Percentiles rank a stretch among this genome's conserved stretches.
Conservation (phyloP, 2,113 vertebrate genomes). For the Rafetus swinhoei region DNA sequence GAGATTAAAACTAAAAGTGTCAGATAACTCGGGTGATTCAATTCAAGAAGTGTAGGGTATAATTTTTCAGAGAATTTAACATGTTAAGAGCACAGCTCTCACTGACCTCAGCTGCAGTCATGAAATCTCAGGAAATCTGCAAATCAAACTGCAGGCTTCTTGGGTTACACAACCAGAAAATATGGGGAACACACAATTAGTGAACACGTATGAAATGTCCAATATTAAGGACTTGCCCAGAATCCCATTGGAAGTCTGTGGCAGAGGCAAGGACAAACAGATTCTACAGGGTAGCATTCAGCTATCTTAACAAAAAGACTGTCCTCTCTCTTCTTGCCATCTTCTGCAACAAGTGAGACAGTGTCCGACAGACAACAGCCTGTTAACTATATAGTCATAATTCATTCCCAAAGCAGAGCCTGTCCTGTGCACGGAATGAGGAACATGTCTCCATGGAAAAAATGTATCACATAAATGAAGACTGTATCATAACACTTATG, state of each 20-base stretch:
- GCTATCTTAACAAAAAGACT: background rate
- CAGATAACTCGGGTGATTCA: background rate
- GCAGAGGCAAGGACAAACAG: background rate
- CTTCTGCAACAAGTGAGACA: background rate
- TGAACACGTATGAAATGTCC: background rate
- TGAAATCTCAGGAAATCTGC: background rate
- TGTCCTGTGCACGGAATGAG: background rate
- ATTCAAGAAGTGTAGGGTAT: background rate
- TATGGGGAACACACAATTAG: background rate
- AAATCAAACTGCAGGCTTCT: background rate
- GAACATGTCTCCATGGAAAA: background rate
- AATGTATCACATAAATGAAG: background rate
- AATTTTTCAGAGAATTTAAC: background rate
- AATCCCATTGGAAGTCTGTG: background rate
- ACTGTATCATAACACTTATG: background rate
- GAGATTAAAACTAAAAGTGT: background rate
- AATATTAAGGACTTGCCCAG: background rate
- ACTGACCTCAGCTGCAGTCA: background rate
- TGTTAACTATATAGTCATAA: background rate
- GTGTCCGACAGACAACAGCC: background rate
- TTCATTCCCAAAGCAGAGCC: background rate
- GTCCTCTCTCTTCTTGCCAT: background rate
- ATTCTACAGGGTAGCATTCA: background rate
- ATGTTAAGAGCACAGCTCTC: background rate
- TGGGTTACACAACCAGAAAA: background rate